Evolutionary conservation across 1,140 invertebrate genomes (phyloP).

Genomic region (Sycophaga agraensis): DNA sequence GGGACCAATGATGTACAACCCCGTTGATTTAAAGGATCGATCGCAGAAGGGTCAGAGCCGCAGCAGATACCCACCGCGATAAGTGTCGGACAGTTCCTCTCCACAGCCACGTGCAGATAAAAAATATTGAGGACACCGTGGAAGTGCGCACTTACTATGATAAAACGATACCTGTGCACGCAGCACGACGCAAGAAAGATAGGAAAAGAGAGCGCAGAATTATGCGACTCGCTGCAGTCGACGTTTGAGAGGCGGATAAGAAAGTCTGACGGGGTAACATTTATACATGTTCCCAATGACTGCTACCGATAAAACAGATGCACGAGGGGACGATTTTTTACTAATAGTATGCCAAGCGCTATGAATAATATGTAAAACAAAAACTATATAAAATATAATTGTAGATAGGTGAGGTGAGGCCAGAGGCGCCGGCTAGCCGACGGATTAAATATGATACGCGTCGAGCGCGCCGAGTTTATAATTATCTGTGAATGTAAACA

Average conservation of each 20-base stretch:
- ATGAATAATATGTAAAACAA: constrained; percentile 7
- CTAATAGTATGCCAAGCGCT: constrained; percentile 5
- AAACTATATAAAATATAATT: background rate
- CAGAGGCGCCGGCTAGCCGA: no score
- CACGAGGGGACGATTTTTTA: constrained; percentile 4
- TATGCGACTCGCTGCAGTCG: no score
- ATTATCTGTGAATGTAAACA: constrained; percentile 11
- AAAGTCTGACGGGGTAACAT: no score
- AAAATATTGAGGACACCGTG: no score
- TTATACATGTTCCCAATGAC: no score
- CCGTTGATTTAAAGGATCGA: constrained; percentile 44
- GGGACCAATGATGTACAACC: constrained; percentile 53
- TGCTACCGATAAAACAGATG: no score
- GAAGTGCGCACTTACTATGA: no score
- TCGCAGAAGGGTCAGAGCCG: constrained; percentile 38
- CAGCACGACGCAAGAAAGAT: background rate
- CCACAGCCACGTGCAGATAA: no score
- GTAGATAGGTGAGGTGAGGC: constrained; percentile 11
- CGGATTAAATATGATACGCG: background rate
- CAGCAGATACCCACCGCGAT: constrained; percentile 48
- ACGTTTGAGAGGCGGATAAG: no score
- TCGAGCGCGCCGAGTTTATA: background rate
- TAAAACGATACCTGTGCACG: no score
- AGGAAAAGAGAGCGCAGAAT: no score
- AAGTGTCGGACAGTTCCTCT: constrained; percentile 27